phyloP scores from a whole-genome alignment of 2,113 vertebrate genomes.

The Aplodontia rufa region DNA sequence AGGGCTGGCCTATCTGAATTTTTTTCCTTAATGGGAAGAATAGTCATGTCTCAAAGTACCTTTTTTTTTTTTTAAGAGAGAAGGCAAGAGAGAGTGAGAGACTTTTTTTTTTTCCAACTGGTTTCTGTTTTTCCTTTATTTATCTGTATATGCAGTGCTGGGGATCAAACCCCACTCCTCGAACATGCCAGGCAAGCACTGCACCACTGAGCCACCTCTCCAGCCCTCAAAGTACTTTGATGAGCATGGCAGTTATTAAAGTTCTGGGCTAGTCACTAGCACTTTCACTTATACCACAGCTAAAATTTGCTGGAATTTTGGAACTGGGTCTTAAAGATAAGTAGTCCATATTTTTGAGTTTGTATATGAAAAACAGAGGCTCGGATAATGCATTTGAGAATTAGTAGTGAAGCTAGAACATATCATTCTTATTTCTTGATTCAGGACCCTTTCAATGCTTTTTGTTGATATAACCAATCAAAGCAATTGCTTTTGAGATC shows the following conservation, averaged over 20 bases:
- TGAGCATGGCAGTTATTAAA: not conserved
- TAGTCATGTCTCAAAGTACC: not conserved
- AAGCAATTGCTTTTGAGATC: not conserved
- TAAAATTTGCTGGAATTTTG: not conserved
- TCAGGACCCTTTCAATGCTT: not conserved
- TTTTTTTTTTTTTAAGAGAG: too few species aligned
- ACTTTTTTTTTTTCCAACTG: too few species aligned
- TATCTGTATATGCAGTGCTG: too few species aligned
- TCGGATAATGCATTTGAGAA: not conserved
- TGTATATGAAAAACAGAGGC: not conserved
- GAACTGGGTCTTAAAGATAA: not conserved
- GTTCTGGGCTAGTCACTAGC: not conserved
- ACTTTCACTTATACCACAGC: not conserved
- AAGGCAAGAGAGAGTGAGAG: too few species aligned
- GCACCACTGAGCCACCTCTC: too few species aligned
- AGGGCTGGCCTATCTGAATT: not conserved
- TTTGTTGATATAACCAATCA: not conserved
- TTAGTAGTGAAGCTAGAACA: not conserved
- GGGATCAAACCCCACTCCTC: too few species aligned
- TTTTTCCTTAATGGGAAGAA: not conserved
- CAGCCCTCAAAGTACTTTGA: not conserved
- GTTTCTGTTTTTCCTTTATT: too few species aligned
- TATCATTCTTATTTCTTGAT: not conserved
- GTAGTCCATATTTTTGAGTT: not conserved
- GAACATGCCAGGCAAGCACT: too few species aligned